phyloP scores from a whole-genome alignment of 2,113 vertebrate species.

The Neofelis nebulosa region DNA sequence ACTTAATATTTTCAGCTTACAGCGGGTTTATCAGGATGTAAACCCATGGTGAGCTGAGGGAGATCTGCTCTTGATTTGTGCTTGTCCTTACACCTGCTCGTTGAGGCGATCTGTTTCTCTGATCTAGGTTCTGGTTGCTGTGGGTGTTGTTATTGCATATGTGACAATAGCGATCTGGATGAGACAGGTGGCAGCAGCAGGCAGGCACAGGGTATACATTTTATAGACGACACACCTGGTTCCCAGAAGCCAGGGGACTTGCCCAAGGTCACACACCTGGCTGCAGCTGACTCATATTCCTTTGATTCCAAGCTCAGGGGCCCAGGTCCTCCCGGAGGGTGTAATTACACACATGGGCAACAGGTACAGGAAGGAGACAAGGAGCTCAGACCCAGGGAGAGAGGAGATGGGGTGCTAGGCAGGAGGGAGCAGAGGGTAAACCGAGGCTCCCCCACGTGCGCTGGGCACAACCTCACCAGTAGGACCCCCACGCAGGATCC shows the following conservation, averaged over 20 bases:
- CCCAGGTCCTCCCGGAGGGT: background rate
- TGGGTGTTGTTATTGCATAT: background rate
- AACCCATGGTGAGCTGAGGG: background rate
- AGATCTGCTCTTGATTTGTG: background rate
- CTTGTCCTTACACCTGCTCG: background rate
- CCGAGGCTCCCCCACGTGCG: background rate
- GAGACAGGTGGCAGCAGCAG: background rate
- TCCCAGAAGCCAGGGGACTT: background rate
- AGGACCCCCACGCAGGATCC: background rate
- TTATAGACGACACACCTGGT: background rate
- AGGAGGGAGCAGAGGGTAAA: background rate
- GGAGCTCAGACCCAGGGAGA: background rate
- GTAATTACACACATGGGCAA: background rate
- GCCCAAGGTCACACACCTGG: background rate
- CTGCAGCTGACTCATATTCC: background rate
- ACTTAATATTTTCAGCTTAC: background rate
- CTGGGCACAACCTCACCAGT: background rate
- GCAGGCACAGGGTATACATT: background rate
- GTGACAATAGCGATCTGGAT: background rate
- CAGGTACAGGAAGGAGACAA: background rate
- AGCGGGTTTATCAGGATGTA: background rate
- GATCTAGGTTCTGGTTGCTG: background rate
- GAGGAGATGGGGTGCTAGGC: background rate
- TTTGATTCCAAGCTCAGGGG: background rate
- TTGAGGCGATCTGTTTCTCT: background rate